Percentiles rank a stretch among this genome's conserved stretches.
These are phyloP conservation scores for Gonatopus flavifemur DNA, from an alignment of 1,140 invertebrate species.

Conservation along the genomic window DNA sequence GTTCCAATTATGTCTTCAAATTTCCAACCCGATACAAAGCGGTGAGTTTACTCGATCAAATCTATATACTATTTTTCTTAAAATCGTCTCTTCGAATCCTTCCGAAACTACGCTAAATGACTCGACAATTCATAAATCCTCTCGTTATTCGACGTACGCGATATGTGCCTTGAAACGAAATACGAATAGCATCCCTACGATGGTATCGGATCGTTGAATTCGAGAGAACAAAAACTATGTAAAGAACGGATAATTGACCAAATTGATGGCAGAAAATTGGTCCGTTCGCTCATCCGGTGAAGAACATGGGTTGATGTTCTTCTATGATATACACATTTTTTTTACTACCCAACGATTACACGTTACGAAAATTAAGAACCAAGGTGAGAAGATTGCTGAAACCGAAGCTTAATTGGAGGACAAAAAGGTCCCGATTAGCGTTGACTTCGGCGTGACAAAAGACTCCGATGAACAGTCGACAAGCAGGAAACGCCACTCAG, in stretches of 20 bases:
- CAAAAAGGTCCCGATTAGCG: conserved; percentile 55
- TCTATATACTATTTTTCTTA: conserved; percentile 1
- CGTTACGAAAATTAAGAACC: conserved; percentile 40
- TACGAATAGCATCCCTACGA: too few relatives aligned
- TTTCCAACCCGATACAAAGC: conserved; percentile 63
- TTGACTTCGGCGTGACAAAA: conserved; percentile 42
- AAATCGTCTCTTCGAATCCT: background rate
- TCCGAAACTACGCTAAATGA: conserved; percentile 6
- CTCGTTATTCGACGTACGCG: too few relatives aligned
- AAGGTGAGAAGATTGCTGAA: conserved; percentile 57
- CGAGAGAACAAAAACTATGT: too few relatives aligned
- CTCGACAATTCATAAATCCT: too few relatives aligned
- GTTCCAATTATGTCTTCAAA: conserved; percentile 60
- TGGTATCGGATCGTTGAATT: too few relatives aligned
- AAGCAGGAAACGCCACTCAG: conserved; percentile 50
- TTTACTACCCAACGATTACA: background rate
- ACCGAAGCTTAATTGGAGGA: conserved; percentile 53
- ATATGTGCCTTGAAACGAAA: too few relatives aligned
- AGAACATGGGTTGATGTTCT: background rate
- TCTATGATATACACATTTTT: background rate
- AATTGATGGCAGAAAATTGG: too few relatives aligned
- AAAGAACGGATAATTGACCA: too few relatives aligned
- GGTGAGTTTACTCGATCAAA: conserved; percentile 30
- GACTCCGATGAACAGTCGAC: conserved; percentile 32
- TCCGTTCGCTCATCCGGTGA: too few relatives aligned